These are phyloP conservation scores for Ranitomeya variabilis DNA, from an alignment of 2,113 vertebrate species.

Conservation along the genomic window DNA sequence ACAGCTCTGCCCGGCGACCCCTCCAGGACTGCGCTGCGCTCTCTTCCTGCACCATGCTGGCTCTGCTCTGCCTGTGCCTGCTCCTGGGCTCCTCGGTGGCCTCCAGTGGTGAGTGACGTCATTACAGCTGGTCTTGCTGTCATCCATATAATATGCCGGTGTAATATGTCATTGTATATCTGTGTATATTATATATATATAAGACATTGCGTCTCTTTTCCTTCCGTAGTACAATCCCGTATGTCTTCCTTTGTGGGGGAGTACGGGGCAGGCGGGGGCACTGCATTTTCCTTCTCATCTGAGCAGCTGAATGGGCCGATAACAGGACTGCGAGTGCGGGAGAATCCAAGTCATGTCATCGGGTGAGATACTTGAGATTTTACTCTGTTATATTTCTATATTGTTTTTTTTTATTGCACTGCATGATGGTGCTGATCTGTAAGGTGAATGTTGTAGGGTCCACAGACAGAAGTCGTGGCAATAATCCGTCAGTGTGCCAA, in stretches of 20 bases:
- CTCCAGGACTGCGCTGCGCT: neutral
- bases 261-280: conserved; percentile 19
- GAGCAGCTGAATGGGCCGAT: conserved; percentile 49
- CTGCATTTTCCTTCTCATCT: conserved; percentile 9
- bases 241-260: conserved; percentile 23
- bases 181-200: no score
- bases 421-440: no score
- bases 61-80: conserved; percentile 15
- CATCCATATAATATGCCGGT: rapidly evolving
- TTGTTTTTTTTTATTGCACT: no score
- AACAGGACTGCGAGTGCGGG: conserved; percentile 35
- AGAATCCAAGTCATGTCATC: neutral
- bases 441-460: no score
- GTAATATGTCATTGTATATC: no score
- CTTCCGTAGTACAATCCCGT: conserved; percentile 1
- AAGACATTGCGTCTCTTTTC: no score
- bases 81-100: conserved; percentile 27
- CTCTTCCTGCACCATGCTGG: conserved; percentile 20
- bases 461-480: no score
- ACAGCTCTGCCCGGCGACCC: neutral
- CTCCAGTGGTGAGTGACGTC: conserved; percentile 23
- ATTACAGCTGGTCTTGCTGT: neutral
- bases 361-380: conserved; percentile 14
- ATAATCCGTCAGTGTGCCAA: no score
- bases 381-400: neutral